Evolutionary conservation across 92 coral and sea anemone species (phyloP).

Genomic region (Umimayanthus kanabou): DNA sequence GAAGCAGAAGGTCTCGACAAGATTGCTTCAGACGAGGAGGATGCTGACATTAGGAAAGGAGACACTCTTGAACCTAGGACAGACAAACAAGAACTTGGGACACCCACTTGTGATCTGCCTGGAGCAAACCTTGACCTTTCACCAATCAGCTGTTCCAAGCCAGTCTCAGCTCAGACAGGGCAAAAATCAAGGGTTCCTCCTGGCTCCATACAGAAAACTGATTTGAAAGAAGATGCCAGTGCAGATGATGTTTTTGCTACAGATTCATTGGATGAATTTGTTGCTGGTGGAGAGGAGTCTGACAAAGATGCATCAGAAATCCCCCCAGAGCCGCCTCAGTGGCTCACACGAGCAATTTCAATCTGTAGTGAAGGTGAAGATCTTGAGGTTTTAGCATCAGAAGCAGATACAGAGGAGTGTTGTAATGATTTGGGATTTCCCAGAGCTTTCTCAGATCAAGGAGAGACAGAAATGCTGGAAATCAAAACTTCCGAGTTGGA

Average conservation of each 20-base stretch:
- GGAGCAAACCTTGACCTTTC: not conserved
- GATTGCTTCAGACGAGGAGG: conserved; percentile 77
- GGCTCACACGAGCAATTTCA: conserved; percentile 94
- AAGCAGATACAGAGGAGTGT: conserved; percentile 70
- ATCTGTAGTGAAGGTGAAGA: conserved; percentile 98
- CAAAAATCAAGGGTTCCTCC: not conserved
- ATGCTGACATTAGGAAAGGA: conserved; percentile 39
- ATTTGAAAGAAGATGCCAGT: not conserved
- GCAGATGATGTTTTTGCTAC: conserved; percentile 60
- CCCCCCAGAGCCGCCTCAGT: conserved; percentile 61
- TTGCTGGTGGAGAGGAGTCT: conserved; percentile 19
- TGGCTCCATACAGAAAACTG: not conserved
- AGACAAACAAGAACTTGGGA: conserved; percentile 19
- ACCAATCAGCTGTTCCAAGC: not conserved
- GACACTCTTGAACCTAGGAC: conserved; percentile 24
- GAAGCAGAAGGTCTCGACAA: conserved; percentile 72
- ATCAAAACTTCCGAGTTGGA: not conserved
- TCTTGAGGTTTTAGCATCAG: conserved; percentile 86
- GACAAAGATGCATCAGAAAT: not conserved
- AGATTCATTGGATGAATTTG: conserved; percentile 36
- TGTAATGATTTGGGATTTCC: conserved; percentile 64
- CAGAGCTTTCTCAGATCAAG: conserved; percentile 69
- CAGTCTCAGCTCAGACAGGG: not conserved
- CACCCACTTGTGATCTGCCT: not conserved
- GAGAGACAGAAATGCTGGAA: conserved; percentile 21